Base-by-base conservation (phyloP, 2,888 invertebrate genomes). In the Camptogramma bilineatum region DNA sequence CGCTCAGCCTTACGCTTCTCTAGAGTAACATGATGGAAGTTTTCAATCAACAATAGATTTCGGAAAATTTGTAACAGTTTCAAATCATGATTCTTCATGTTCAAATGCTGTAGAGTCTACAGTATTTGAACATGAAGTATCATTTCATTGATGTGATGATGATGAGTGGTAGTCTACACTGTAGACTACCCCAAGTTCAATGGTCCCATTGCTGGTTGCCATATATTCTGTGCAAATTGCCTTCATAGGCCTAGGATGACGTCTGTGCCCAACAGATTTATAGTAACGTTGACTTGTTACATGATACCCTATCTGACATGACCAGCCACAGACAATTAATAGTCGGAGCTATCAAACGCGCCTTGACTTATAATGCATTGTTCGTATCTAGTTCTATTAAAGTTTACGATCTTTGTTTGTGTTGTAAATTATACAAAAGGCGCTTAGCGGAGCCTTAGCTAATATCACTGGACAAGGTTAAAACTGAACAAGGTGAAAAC, bases 201-300 rank as follows among this genome's bases (percentile, higher is more conserved):
- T 16, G 19, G 10, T 55, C 31, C 18, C 31, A 52, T 65, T 31
- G 62, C 21, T 39, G 17, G 17, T 55, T 59, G 58, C 62, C 58
- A 82, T 83, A 81, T 81, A 81, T 84, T 77, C 71, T 64, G 66
- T 72, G 75, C 76, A 81, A 83, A 81, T 81, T 81, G 79, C 69
- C 70, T 74, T 81, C 78, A 80, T 77, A 76, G 81, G 69, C 81
- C 84, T 58, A 72, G 77, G 77, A 82, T 87, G 89, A 88, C 89
- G 84, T 84, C 77, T 78, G 75, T 47, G 56, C n/a, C 21, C 77
- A 74, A 71, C 79, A 83, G 84, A 90, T 89, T 90, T 88, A 90
- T 88, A 73, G 85, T 80, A 73, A 78, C 79, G 83, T 88, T 86
- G 84, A 88, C 86, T 88, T 80, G 85, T 83, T 86, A 81, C 77